phyloP scores from a whole-genome alignment of 2,797 vertebrate genomes.

The Amblyopsis hoosieri region DNA sequence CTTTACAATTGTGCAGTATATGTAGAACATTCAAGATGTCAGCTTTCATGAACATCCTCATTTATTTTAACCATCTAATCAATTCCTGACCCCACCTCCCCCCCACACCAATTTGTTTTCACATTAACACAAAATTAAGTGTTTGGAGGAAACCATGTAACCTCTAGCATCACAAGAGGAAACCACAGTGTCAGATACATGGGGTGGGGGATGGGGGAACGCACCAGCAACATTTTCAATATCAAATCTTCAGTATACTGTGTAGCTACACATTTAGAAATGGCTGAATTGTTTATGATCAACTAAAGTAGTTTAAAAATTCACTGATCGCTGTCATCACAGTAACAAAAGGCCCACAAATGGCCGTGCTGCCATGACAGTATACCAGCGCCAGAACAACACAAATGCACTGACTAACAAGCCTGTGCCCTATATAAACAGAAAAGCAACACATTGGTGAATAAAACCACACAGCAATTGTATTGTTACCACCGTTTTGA shows the following conservation, averaged over 20 bases:
- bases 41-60: too few relatives aligned
- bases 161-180: constrained; percentile 6
- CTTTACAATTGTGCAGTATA: too few relatives aligned
- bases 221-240: neutral
- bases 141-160: constrained; percentile 27
- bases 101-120: neutral
- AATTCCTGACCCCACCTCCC: neutral
- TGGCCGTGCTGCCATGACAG: constrained; percentile 21
- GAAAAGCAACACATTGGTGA: constrained; percentile 16
- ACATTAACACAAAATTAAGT: constrained; percentile 13
- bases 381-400: constrained; percentile 15
- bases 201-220: too few relatives aligned
- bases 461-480: constrained; percentile 20
- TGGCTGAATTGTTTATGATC: too few relatives aligned
- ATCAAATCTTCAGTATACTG: neutral
- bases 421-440: constrained; percentile 14
- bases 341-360: too few relatives aligned
- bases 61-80: constrained; percentile 11
- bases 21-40: too few relatives aligned
- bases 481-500: neutral
- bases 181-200: constrained; percentile 2
- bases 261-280: neutral
- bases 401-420: constrained; percentile 19
- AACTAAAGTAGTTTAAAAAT: constrained; percentile 1
- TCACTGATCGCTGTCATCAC: constrained; percentile 6